Conservation (phyloP, 2,113 vertebrate species). For the Chamaea fasciata region DNA sequence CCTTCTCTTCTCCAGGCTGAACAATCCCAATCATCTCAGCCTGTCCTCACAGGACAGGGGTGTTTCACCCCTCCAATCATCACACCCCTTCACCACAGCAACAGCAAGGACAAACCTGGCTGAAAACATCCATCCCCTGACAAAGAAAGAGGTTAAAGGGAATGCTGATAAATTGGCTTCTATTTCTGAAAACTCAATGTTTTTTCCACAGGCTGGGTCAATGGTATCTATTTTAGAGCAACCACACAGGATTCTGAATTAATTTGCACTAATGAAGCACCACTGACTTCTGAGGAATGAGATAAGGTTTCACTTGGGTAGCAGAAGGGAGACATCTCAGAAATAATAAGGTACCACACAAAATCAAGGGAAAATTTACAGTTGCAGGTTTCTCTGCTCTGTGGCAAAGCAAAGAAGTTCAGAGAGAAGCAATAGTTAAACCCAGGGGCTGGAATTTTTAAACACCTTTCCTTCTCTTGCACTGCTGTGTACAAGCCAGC, state of each 20-base stretch:
- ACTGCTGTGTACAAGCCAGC: not conserved
- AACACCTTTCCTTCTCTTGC: slow-evolving; percentile 14
- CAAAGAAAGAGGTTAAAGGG: not conserved
- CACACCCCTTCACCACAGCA: not conserved
- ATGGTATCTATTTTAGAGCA: slow-evolving; percentile 10
- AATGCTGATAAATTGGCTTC: not conserved
- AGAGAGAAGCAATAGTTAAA: not conserved
- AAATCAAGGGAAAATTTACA: not conserved
- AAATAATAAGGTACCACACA: slow-evolving; percentile 17
- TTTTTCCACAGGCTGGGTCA: not conserved
- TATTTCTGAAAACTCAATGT: not conserved
- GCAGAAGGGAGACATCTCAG: not conserved
- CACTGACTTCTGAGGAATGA: not conserved
- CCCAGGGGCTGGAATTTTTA: not conserved
- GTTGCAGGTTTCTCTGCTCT: not conserved
- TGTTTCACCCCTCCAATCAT: not conserved
- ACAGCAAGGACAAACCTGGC: not conserved
- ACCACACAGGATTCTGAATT: not conserved
- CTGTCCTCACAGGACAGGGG: not conserved
- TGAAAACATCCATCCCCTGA: not conserved
- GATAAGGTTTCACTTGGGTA: not conserved
- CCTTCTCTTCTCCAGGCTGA: not conserved
- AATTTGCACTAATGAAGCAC: not conserved
- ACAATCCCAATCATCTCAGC: not conserved
- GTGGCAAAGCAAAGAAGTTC: not conserved